Base-by-base conservation (phyloP, 2,888 invertebrate genomes). In the Oscheius sp. region DNA sequence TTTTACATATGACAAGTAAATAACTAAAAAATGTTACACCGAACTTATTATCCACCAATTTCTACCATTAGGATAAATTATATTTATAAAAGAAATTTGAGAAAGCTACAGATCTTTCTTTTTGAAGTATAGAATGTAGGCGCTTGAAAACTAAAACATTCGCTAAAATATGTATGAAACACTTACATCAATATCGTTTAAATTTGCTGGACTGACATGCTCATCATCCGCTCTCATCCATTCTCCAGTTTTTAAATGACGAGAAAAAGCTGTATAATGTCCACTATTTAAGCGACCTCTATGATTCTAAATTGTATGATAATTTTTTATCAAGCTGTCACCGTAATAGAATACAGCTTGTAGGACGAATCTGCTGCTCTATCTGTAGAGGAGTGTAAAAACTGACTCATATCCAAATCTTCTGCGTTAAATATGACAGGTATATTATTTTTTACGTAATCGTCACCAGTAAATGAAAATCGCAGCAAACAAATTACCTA, bases 151-250 rank as follows among this genome's bases (percentile, higher is more conserved):
- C 66, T 66, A 45, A 57, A 66, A 66, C n/a, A n/a, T n/a, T n/a
- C n/a, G n/a, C n/a, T n/a, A n/a, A 29, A 63, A 17, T 17, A 29
- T 52, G 2, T 52, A 25, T 12, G n/a, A n/a, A n/a, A n/a, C 63
- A 61, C 71, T 63, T 45, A 79, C 80, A 63, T 77, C 71, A 29
- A 80, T 66, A 29, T 61, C 45, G n/a, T 42, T 53, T 17, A 53
- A 63, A 12, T 61, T 70, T 10, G 73, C 68, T 4, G 63, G 34
- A 12, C 69, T 53, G 12, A 77, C 78, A 6, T 29, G 23, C 17
- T 82, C 80, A 65, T 84, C 84, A 67, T 84, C 82, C 65, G 79
- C 81, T 61, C 76, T 68, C 8, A 81, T 55, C 84, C 84, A 84
- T 50, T 73, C 71, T 5, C 69, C 61, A 17, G 45, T 65, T 25